Evolutionary conservation across 2,888 invertebrate genomes (phyloP), one percentile per base, ranked within the genome.

Genomic region (Eulithis testata): DNA sequence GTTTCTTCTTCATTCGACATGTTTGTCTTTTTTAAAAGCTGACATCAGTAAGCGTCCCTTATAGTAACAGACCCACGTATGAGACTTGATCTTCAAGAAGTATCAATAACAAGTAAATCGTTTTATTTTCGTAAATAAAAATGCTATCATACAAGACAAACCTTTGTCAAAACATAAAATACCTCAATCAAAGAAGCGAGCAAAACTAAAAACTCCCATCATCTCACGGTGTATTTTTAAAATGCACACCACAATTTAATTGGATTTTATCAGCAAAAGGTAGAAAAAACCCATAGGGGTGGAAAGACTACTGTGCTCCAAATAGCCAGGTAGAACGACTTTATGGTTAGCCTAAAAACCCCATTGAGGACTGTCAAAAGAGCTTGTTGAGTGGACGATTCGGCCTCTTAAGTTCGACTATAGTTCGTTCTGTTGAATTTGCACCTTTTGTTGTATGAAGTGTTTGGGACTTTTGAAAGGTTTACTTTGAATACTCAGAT

Each of bases 201-300:
- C 7, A 7, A 12, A 47, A 47, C 14, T 5, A 12, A 44, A 44
- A 44, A n/a, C 44, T 4, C 21, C 3, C 1, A 47, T 4, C 49
- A 8, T 49, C 47, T 11, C 47, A 57, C 14, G 45, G 9, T 58
- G 6, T 36, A n/a, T 27, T 1, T 50, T 14, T 27, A 58, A 43
- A 43, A 50, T 51, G 51, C 50, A 50, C 40, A 50, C 58, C 11
- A n/a, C 40, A 43, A 43, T 37, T 49, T 86, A 87, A 88, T 88
- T 87, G 86, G 83, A 84, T 87, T 88, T 84, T 81, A 83, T 80
- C 76, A 76, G 86, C 82, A 81, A 77, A 78, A 72, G 72, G 73
- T 64, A 73, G 69, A 72, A 75, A 77, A 62, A 57, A 47, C 11
- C 58, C 14, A 57, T 44, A 21, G n/a, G 45, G 65, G 58, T 61